Percentiles rank a stretch among this genome's conserved stretches.
phyloP scores from a whole-genome alignment of 2,888 invertebrate genomes.

The Cotesia congregata region DNA sequence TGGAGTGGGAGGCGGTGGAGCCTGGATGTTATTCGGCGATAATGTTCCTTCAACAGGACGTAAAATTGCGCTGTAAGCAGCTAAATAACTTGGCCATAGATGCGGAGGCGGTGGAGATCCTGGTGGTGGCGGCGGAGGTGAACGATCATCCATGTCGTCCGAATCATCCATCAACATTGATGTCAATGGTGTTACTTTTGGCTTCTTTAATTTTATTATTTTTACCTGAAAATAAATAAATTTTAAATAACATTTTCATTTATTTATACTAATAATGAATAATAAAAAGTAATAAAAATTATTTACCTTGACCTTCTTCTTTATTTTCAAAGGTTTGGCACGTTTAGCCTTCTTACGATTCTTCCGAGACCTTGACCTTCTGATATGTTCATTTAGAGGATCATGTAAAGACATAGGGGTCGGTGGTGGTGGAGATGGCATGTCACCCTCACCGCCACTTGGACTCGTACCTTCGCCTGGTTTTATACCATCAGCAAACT shows the following conservation, averaged over 20 bases:
- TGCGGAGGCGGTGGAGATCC: conserved; percentile 75
- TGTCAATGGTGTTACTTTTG: conserved; percentile 64
- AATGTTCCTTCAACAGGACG: conserved; percentile 40
- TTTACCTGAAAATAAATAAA: conserved; percentile 66
- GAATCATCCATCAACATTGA: conserved; percentile 70
- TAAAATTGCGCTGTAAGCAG: conserved; percentile 58
- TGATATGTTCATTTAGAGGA: conserved; percentile 53
- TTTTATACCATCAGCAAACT: conserved; percentile 76
- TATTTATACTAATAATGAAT: neutral
- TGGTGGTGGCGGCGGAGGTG: conserved; percentile 76
- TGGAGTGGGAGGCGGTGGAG: conserved; percentile 66
- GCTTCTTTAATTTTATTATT: conserved; percentile 69
- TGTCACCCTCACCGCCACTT: conserved; percentile 74
- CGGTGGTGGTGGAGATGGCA: conserved; percentile 75
- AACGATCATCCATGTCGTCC: conserved; percentile 72
- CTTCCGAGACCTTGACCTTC: conserved; percentile 63
- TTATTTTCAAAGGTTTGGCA: conserved; percentile 71
- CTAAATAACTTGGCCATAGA: conserved; percentile 71
- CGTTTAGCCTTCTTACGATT: conserved; percentile 72
- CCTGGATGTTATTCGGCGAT: conserved; percentile 35
- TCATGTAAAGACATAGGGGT: conserved; percentile 55
- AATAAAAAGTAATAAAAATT: neutral
- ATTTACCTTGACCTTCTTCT: conserved; percentile 72
- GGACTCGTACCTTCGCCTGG: conserved; percentile 76
- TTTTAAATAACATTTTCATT: neutral